Base-by-base conservation (phyloP, 2,888 invertebrate genomes). In the Fabriciana adippe region DNA sequence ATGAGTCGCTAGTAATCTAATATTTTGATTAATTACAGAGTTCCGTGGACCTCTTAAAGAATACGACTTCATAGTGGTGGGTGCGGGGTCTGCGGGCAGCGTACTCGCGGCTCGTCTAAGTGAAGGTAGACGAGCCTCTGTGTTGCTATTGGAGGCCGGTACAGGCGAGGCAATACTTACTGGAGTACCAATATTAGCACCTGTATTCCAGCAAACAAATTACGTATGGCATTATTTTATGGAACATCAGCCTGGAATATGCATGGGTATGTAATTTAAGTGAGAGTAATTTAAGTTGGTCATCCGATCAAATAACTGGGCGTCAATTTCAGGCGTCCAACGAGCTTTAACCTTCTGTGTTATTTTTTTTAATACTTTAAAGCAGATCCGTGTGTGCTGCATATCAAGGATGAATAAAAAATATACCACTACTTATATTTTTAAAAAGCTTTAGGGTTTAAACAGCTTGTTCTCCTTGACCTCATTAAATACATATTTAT, bases 71-170 rank as follows among this genome's bases (percentile, higher is more conserved):
- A 90, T 93, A 47, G 81, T 93, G 14, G 84, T 94, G 1, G 94
- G 94, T 0, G 93, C 93, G 1, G 94, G 94, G 0, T 91, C 94
- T 2, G 93, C 93, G 0, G 94, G 92, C 2, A 90, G 93, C 69
- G 93, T 93, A 13, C 78, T 93, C n/a, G 93, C 93, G 3, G 84
- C 93, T 6, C 83, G 93, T 4, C 83, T 94, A 8, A 91, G 92
- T 48, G 89, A 93, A 74, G 85, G 86, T n/a, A 76, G 80, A 0
- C 82, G 87, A 59, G 91, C 89, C 41, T 87, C 90, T 0, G 93
- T 94, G 1, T 79, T 93, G 2, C 78, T 94, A 2, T 75, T 94
- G 50, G 94, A 93, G 75, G 93, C 93, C 1, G 93, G 93, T 0
- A 78, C 80, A 50, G 89, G 89, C 15, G 93, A 93, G 70, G 85